Conservation (phyloP, 2,113 vertebrate genomes). For the Sander vitreus region DNA sequence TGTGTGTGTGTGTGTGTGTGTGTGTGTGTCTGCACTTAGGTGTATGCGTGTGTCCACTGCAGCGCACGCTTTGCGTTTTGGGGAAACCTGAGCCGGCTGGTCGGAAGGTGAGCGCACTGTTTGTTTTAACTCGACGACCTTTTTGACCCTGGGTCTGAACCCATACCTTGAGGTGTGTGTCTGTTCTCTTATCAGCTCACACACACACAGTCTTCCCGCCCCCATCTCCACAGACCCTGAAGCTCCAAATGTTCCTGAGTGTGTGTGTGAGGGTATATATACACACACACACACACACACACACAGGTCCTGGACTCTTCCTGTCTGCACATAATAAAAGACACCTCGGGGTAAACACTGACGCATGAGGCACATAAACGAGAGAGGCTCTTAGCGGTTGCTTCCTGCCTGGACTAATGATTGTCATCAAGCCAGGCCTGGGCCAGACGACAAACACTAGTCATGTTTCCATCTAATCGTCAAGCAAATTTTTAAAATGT, state of each 20-base stretch:
- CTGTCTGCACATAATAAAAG: slow-evolving; percentile 65
- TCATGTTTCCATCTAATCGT: too few relatives aligned
- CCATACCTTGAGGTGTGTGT: not conserved
- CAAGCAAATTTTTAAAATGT: too few relatives aligned
- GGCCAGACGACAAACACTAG: slow-evolving; percentile 2
- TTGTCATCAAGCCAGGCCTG: not conserved
- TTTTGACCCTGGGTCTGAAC: slow-evolving; percentile 57
- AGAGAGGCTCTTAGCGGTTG: slow-evolving; percentile 30
- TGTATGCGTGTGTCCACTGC: slow-evolving; percentile 28
- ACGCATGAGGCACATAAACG: slow-evolving; percentile 57
- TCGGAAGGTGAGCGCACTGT: slow-evolving; percentile 48
- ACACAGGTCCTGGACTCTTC: slow-evolving; percentile 50
- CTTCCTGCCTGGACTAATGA: slow-evolving; percentile 55
- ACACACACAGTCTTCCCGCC: not conserved
- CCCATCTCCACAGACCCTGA: slow-evolving; percentile 2
- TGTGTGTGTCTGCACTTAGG: slow-evolving; percentile 38
- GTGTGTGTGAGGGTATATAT: not conserved
- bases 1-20: slow-evolving; percentile 44
- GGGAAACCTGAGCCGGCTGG: slow-evolving; percentile 72
- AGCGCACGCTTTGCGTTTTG: slow-evolving; percentile 34
- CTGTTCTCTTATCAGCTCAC: slow-evolving; percentile 49
- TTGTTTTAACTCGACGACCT: slow-evolving; percentile 72
- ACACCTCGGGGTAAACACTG: slow-evolving; percentile 57
- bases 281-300: not conserved
- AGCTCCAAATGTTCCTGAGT: slow-evolving; percentile 7